Base-by-base conservation (phyloP, 2,113 vertebrate genomes). In the Cyanocitta stelleri region DNA sequence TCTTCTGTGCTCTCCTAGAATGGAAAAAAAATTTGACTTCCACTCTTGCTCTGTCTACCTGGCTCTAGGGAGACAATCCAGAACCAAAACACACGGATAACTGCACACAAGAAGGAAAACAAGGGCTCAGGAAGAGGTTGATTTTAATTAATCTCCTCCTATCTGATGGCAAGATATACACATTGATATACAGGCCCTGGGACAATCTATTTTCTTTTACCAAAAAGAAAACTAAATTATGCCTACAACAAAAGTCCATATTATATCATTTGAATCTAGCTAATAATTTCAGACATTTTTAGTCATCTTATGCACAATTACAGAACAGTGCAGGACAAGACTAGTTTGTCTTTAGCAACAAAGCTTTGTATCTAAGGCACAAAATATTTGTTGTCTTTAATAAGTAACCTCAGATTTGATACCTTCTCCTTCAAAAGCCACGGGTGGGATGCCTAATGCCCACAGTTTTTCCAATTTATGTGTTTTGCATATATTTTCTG, bases 11-110 rank as follows among this genome's bases (percentile, higher is more conserved):
- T 52, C 13, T 74, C 8, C 44, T 10, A 39, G 22, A 54, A 78
- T 48, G 39, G 35, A 55, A 83, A 71, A 77, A 0, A 59, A 72
- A 48, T 69, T 69, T 0, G 0, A n/a, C 10, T 51, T 41, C 17
- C 6, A 13, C 10, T 77, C 30, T 33, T 64, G 8, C 21, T 68
- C 24, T 56, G 13, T 8, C 15, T 21, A 9, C 10, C 16, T 22
- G 35, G 26, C 32, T 59, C 35, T 59, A 48, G 44, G 48, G 79
- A 89, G 79, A 17, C 8, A 87, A 13, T 9, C 18, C 55, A 75
- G 46, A 59, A 20, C 2, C 0, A 59, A 46, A 44, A 12, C 2
- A 0, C 0, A 1, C 12, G 41, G 9, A 7, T 10, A 58, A 66
- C 4, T 56, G 35, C 35, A 11, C 7, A 7, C 9, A 90, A 35